Evolutionary conservation across 2,888 invertebrate species (phyloP), one percentile per base, ranked within the genome.

Genomic region (Glaucopsyche alexis): DNA sequence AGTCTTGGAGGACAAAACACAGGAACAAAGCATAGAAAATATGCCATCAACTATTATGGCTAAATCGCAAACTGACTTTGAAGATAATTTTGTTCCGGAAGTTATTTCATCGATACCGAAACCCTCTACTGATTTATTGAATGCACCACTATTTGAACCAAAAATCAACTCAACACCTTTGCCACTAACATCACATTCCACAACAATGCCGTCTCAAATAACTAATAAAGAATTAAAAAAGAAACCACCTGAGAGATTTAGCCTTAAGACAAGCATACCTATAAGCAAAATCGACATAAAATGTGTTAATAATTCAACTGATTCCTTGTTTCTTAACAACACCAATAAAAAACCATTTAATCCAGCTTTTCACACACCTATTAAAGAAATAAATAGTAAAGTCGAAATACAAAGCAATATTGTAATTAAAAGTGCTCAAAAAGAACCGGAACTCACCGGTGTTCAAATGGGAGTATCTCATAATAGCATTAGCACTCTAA

Each of bases 211-310:
- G 40, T 75, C 82, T 14, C 82, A 82, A 73, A 73, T 76, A 42
- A 74, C 77, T 14, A 82, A 76, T 55, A 87, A 85, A 76, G 90
- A 90, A 11, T 75, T 79, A 1, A 89, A 86, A 81, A 87, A 87
- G 80, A 92, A 91, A 80, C 76, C 84, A 42, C 72, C 81, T 13
- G 92, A 92, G 81, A 81, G 89, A 71, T 91, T 88, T 71, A 92
- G 92, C 76, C 80, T 93, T 16, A 93, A 90, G 85, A 93, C 93
- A 0, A 93, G 92, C 78, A 93, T 93, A 78, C 93, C 93, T 5
- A 92, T 93, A 70, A 91, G 91, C 74, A 91, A 92, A 79, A 87
- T 93, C 55, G 93, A 93, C 77, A 87, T 93, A 84, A 93, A 91
- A 80, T 89, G 88, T 77, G 90, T 92, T 1, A 85, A 79, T 60